Evolutionary conservation across 2,888 invertebrate genomes (phyloP).

Genomic region (Cactoblastis cactorum): DNA sequence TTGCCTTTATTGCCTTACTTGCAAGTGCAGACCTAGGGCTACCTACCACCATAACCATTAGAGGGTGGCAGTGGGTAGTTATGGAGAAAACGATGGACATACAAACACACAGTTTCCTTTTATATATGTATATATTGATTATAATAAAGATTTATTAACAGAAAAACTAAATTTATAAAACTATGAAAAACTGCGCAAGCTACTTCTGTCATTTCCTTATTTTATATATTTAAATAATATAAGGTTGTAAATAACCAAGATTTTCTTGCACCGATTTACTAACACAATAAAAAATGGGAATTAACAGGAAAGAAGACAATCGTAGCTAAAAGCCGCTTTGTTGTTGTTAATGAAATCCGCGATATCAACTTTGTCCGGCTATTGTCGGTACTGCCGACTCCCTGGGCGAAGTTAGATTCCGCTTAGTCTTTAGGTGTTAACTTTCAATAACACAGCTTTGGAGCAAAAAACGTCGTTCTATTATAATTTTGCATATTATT

Average conservation of each 20-base stretch:
- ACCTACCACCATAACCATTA: too few relatives aligned
- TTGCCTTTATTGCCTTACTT: too few relatives aligned
- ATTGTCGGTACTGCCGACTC: not conserved
- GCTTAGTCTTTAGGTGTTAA: not conserved
- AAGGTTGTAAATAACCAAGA: conserved; percentile 22
- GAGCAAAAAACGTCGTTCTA: not conserved
- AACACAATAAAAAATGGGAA: conserved; percentile 24
- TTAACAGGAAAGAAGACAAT: conserved; percentile 28
- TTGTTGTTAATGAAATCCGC: conserved; percentile 39
- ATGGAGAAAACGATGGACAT: too few relatives aligned
- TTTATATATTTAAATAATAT: not conserved
- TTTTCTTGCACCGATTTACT: conserved; percentile 29
- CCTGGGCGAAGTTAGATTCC: conserved; percentile 11
- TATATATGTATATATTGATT: too few relatives aligned
- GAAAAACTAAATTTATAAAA: too few relatives aligned
- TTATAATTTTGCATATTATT: not conserved
- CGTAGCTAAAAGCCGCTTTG: conserved; percentile 36
- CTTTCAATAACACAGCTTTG: not conserved
- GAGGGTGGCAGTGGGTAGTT: too few relatives aligned
- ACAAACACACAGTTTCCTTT: too few relatives aligned
- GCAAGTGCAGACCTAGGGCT: too few relatives aligned
- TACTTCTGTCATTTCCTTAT: too few relatives aligned
- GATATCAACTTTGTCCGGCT: conserved; percentile 36
- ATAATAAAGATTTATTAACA: too few relatives aligned
- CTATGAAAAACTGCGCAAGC: too few relatives aligned